Evolutionary conservation across 2,797 vertebrate genomes (phyloP), one percentile per base, ranked within the genome.

Genomic region (Gambelia wislizenii): DNA sequence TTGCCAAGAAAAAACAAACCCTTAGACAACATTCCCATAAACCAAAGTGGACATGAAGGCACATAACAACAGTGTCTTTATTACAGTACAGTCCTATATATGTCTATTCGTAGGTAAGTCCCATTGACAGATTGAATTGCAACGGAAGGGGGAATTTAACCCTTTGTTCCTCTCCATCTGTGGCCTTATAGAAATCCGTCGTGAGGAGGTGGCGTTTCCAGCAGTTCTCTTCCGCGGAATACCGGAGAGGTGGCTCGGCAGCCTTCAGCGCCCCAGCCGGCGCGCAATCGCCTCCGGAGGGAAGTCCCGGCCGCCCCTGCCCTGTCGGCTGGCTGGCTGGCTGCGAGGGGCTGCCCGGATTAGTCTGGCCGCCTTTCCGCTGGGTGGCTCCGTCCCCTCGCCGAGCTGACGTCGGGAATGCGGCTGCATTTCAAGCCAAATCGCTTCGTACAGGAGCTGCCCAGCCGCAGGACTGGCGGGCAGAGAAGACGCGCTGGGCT

Each of bases 341-440:
- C 56, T 59, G 18, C 18, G 56, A 59, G 20, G 56, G 56, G 14
- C 61, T 69, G n/a, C 39, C 27, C 27, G 27, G 56, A 64, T 52
- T 14, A 49, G 4, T 2, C 9, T 78, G 13, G 33, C 39, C 47
- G 20, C 3, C 8, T 67, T 0, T 22, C 30, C 74, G 2, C 10
- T 49, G 47, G 47, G 47, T 49, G 47, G 6, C 10, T 33, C 13
- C n/a, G 33, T 44, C 1, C 0, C 54, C 2, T 0, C 0, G 1
- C 69, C 1, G 8, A 4, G 76, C 3, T 42, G 91, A 6, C 78
- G 9, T 39, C 1, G 1, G 0, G 27, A 12, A 30, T 33, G 64
- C 9, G 61, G 44, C n/a, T 20, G 44, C 49, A 1, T 9, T 13
- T 39, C 13, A 39, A 22, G 25, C 4, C n/a, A 3, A 9, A 81